Percentiles rank a stretch among this genome's conserved stretches.
These are phyloP conservation scores for Tinea semifulvella DNA, from an alignment of 2,888 invertebrate species.

Conservation along the genomic window DNA sequence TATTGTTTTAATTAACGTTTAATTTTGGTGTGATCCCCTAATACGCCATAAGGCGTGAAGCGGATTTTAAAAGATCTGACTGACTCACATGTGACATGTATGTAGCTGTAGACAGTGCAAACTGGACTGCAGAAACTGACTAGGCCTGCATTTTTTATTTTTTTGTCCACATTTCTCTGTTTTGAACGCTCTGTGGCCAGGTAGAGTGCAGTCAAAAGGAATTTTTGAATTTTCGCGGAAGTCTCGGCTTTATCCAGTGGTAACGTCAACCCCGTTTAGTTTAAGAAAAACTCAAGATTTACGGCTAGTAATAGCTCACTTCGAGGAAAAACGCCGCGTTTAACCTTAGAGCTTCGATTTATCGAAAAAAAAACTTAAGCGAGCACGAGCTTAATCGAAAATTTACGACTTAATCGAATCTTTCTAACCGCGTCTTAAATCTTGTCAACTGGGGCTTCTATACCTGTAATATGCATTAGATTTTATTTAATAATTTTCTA, in stretches of 20 bases:
- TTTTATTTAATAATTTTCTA: too few relatives aligned
- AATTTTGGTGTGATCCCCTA: too few relatives aligned
- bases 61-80: too few relatives aligned
- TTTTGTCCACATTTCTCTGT: too few relatives aligned
- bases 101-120: too few relatives aligned
- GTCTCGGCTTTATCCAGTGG: conserved; percentile 35
- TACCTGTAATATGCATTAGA: too few relatives aligned
- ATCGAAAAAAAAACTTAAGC: not conserved
- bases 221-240: conserved; percentile 27
- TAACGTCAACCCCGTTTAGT: conserved; percentile 29
- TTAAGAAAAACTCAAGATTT: conserved; percentile 47
- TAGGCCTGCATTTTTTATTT: too few relatives aligned
- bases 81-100: too few relatives aligned
- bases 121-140: too few relatives aligned
- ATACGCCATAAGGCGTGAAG: too few relatives aligned
- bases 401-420: not conserved
- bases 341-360: conserved; percentile 8
- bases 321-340: conserved; percentile 26
- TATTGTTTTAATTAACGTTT: too few relatives aligned
- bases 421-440: not conserved
- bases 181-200: conserved; percentile 27
- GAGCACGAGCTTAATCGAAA: not conserved
- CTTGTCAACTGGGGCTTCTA: too few relatives aligned
- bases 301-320: conserved; percentile 31
- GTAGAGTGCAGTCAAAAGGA: conserved; percentile 24